These are phyloP conservation scores for Trinorchestia longiramus DNA, from an alignment of 1,140 invertebrate species.

Conservation along the genomic window DNA sequence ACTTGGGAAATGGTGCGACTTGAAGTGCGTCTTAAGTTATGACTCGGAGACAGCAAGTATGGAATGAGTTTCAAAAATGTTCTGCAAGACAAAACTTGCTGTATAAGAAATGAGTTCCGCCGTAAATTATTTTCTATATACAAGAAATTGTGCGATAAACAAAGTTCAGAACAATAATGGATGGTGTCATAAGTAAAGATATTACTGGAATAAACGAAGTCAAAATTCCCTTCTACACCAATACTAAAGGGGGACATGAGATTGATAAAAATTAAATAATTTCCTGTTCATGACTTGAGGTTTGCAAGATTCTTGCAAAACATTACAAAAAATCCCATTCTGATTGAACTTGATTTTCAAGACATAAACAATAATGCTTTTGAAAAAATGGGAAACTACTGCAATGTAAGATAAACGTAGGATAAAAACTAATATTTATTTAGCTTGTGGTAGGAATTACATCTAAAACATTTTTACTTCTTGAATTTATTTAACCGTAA, in stretches of 20 bases:
- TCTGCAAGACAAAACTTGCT: neutral
- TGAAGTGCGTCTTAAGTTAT: neutral
- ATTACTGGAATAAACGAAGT: neutral
- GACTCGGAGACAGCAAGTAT: neutral
- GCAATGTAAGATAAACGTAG: too few species aligned
- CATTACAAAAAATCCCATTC: too few species aligned
- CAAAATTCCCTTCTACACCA: neutral
- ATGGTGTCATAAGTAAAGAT: neutral
- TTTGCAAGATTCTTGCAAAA: neutral
- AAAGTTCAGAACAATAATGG: neutral
- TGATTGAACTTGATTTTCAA: too few species aligned
- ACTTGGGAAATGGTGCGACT: neutral
- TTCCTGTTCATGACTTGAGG: neutral
- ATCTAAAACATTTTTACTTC: too few species aligned
- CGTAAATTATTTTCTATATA: neutral
- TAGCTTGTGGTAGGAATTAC: too few species aligned
- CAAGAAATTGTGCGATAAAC: neutral
- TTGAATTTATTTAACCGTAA: too few species aligned
- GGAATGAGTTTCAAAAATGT: neutral
- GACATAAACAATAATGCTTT: too few species aligned
- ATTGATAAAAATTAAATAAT: neutral
- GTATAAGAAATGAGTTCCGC: neutral
- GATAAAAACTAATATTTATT: too few species aligned
- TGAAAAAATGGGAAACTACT: too few species aligned
- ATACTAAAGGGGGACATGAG: neutral